These are phyloP conservation scores for Saxidomus purpurata DNA, from an alignment of 1,140 invertebrate species.

Conservation along the genomic window DNA sequence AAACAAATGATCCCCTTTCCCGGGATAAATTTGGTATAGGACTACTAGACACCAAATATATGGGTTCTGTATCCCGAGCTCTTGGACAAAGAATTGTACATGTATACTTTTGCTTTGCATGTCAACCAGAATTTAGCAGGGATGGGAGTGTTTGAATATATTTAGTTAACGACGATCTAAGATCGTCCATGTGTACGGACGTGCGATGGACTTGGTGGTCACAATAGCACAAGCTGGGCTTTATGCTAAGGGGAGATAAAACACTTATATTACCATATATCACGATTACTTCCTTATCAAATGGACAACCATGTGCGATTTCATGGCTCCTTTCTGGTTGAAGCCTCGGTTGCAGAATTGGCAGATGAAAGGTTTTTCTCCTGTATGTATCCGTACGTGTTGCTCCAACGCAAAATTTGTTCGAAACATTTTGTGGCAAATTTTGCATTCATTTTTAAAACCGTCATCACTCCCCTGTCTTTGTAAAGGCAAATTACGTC, in stretches of 20 bases:
- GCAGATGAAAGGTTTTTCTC: conserved; percentile 25
- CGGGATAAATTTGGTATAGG: neutral
- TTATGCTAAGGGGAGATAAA: neutral
- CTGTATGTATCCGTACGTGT: conserved; percentile 23
- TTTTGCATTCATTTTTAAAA: neutral
- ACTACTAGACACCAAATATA: neutral
- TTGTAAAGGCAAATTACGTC: too few species aligned
- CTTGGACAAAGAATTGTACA: too few species aligned
- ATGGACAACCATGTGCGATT: conserved; percentile 29
- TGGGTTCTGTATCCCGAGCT: neutral
- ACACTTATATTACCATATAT: neutral
- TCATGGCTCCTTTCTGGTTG: conserved; percentile 23
- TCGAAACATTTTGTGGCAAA: conserved; percentile 4
- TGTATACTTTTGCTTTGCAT: too few species aligned
- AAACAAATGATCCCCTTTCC: too few species aligned
- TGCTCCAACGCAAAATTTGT: conserved; percentile 3
- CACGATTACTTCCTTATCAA: neutral
- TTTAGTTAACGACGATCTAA: too few species aligned
- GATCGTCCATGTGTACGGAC: too few species aligned
- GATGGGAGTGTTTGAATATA: too few species aligned
- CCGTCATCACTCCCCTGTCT: too few species aligned
- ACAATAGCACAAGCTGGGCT: too few species aligned
- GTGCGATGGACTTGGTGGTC: too few species aligned
- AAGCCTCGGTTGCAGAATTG: neutral
- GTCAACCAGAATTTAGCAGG: too few species aligned